Percentiles rank a stretch among this genome's conserved stretches.
These are phyloP conservation scores for Amphipoea oculea DNA, from an alignment of 2,888 invertebrate species.

Conservation along the genomic window DNA sequence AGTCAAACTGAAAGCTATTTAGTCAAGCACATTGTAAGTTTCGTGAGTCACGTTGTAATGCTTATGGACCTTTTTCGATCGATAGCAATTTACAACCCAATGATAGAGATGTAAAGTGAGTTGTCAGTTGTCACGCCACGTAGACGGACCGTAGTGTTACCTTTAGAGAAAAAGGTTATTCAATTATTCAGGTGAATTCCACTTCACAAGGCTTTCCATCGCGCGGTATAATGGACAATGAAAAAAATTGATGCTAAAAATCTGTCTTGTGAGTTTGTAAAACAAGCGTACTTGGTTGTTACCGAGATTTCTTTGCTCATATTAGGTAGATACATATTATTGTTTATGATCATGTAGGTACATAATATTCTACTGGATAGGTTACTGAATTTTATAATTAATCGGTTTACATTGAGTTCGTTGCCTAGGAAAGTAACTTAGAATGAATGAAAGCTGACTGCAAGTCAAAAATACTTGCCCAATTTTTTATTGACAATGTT, in stretches of 20 bases:
- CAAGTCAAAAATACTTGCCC: too few species aligned
- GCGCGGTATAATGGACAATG: background rate
- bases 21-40: constrained; percentile 20
- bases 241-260: background rate
- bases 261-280: background rate
- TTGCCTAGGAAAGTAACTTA: background rate
- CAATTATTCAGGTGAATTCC: constrained; percentile 19
- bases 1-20: constrained; percentile 39
- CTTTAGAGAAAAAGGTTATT: background rate
- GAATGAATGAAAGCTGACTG: too few species aligned
- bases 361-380: too few species aligned
- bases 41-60: constrained; percentile 21
- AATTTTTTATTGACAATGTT: too few species aligned
- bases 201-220: constrained; percentile 2
- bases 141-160: background rate
- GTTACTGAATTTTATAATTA: too few species aligned
- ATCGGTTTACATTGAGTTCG: background rate
- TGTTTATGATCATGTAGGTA: too few species aligned
- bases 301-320: background rate
- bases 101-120: constrained; percentile 8
- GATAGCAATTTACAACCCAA: constrained; percentile 2
- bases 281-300: background rate
- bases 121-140: background rate
- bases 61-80: constrained; percentile 14
- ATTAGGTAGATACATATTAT: too few species aligned